These are phyloP conservation scores for Andrena bucephala DNA, from an alignment of 2,888 invertebrate species.

Conservation along the genomic window DNA sequence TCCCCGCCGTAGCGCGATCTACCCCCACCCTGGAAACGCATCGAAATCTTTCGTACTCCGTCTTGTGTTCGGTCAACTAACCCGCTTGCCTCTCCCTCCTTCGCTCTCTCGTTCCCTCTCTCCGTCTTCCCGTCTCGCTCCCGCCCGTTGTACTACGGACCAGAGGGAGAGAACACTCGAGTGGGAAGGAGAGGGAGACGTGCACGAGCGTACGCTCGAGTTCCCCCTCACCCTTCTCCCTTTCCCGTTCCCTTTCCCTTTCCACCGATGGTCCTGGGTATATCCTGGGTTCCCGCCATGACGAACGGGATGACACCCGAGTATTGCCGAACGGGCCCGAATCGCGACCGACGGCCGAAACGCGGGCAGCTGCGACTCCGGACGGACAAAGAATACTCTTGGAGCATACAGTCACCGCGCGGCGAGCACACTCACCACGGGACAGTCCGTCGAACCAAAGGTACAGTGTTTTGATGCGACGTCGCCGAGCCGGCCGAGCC, in stretches of 20 bases:
- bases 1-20: slow-evolving; percentile 36
- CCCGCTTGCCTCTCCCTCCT: slow-evolving; percentile 45
- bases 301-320: slow-evolving; percentile 82
- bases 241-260: slow-evolving; percentile 65
- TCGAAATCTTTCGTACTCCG: slow-evolving; percentile 64
- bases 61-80: slow-evolving; percentile 61
- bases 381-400: slow-evolving; percentile 84
- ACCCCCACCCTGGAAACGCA: slow-evolving; percentile 43
- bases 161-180: not conserved
- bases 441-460: slow-evolving; percentile 84
- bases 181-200: slow-evolving; percentile 20
- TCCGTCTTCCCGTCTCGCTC: slow-evolving; percentile 45
- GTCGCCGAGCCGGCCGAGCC: slow-evolving; percentile 36
- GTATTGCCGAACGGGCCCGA: slow-evolving; percentile 79
- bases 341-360: slow-evolving; percentile 76
- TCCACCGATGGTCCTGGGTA: slow-evolving; percentile 76
- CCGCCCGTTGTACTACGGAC: too few species aligned
- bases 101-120: slow-evolving; percentile 31
- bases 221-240: slow-evolving; percentile 65
- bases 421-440: slow-evolving; percentile 84
- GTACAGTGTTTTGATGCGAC: slow-evolving; percentile 76
- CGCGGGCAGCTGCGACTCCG: slow-evolving; percentile 84
- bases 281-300: slow-evolving; percentile 84
- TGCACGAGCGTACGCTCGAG: slow-evolving; percentile 54
- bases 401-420: slow-evolving; percentile 84